Conservation (phyloP, 2,113 vertebrate genomes). For the Phasianus colchicus region DNA sequence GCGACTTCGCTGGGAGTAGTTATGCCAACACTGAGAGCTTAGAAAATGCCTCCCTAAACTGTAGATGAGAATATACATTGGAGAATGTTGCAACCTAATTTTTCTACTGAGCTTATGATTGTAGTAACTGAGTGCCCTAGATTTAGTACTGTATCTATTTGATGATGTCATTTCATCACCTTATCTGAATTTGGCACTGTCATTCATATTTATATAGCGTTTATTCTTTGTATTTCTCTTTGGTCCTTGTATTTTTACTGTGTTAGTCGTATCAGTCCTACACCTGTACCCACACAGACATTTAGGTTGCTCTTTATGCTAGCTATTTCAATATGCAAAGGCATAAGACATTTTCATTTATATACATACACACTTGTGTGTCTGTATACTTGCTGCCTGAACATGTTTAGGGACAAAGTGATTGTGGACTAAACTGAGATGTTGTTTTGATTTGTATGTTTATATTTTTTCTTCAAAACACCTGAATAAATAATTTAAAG, state of each 20-base stretch:
- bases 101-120: constrained; percentile 42
- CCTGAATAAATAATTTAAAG: neutral
- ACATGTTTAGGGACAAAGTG: neutral
- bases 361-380: no score
- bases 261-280: neutral
- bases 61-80: constrained; percentile 67
- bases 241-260: neutral
- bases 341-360: neutral
- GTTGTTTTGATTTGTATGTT: neutral
- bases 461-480: neutral
- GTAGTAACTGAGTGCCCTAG: constrained; percentile 63
- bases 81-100: constrained; percentile 72
- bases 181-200: constrained; percentile 24
- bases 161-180: constrained; percentile 52
- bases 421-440: neutral
- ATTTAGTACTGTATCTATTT: constrained; percentile 26
- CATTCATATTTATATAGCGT: constrained; percentile 8
- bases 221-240: neutral
- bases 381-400: no score
- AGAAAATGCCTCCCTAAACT: constrained; percentile 61
- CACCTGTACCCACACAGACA: neutral
- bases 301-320: neutral
- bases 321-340: neutral
- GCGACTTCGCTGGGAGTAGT: constrained; percentile 52
- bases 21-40: neutral